Base-by-base conservation (phyloP, 2,888 invertebrate genomes). In the Argyra leucocephala region DNA sequence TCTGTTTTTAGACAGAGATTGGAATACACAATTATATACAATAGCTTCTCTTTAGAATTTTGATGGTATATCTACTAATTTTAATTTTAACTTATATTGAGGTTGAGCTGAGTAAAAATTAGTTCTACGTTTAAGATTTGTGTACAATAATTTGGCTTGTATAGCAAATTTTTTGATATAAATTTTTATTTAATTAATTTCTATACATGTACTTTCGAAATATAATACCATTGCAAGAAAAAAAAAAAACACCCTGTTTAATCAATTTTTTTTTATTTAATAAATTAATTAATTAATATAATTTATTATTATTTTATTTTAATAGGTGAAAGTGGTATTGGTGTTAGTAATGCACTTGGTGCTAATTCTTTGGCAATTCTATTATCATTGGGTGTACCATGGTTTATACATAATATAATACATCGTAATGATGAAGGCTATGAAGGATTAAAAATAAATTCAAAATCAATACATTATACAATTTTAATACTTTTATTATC, bases 351-450 rank as follows among this genome's bases (percentile, higher is more conserved):
- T 73, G 89, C 92, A 0, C 78, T 93, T 12, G 93, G 93, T 1
- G 91, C 91, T 0, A 93, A 93, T 74, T 91, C 91, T 0, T 81
- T 93, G 74, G 91, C 93, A 66, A 91, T 93, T 65, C 79, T 93
- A 2, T 83, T 93, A 63, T 92, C 93, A 2, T 80, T 93, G 60
- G 92, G 92, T 1, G 76, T 92, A 24, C 93, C 93, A 0, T 94
- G 93, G 93, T 85, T 91, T 65, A 87, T 93, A 70, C 89, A 86
- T 75, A 87, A 88, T 4, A 76, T 88, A 69, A 79, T 85, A 62
- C 83, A 82, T 5, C 81, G 78, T 1, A 81, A 82, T 26, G 75
- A 74, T 57, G 75, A 75, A 0, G 76, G 74, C 58, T 63, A 64
- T 5, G 76, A 78, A 21, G 67, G 67, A 21, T 86, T 93, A 0